Base-by-base conservation (phyloP, 2,797 vertebrate species). In the Amphiprion clarkii region DNA sequence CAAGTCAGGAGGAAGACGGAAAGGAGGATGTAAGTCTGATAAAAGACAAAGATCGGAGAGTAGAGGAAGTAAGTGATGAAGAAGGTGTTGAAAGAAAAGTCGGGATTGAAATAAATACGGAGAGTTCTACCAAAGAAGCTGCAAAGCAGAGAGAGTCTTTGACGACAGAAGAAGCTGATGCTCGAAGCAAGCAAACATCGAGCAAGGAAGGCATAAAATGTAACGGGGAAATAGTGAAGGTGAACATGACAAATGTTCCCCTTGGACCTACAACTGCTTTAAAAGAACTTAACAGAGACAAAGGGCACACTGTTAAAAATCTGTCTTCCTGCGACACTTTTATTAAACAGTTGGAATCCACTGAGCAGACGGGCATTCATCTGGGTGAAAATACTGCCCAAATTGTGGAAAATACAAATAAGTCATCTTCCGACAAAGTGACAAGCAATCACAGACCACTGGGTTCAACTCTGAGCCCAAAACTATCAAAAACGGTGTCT, bases 331-430 rank as follows among this genome's bases (percentile, higher is more conserved):
- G 75, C 33, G 62, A 51, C 67, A 46, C 48, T 83, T 84, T 91
- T 75, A 93, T 84, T 74, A 86, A 90, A 86, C 81, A 77, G 67
- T 53, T 57, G 44, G 80, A 52, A 44, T n/a, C 31, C 44, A 39
- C 74, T 23, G 61, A 80, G n/a, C 68, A 69, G 33, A 49, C 63
- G 48, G 42, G 5, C 40, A 60, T 85, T 78, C 29, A 78, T 81
- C 67, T 62, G 63, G 23, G 44, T 19, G 56, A 73, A 79, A 83
- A 78, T 27, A 63, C n/a, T 57, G 48, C 67, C 46, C 58, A 68
- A 83, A 62, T 51, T 55, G 63, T 58, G n/a, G 42, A 73, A 72
- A 83, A 70, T 36, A 81, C 80, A 87, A 87, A 74, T 23, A 87
- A 64, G 53, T 40, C 27, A 74, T 79, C 89, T 73, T 66, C 76